Evolutionary conservation across 2,797 vertebrate species (phyloP), one percentile per base, ranked within the genome.

Genomic region (Diglossa cyanea): DNA sequence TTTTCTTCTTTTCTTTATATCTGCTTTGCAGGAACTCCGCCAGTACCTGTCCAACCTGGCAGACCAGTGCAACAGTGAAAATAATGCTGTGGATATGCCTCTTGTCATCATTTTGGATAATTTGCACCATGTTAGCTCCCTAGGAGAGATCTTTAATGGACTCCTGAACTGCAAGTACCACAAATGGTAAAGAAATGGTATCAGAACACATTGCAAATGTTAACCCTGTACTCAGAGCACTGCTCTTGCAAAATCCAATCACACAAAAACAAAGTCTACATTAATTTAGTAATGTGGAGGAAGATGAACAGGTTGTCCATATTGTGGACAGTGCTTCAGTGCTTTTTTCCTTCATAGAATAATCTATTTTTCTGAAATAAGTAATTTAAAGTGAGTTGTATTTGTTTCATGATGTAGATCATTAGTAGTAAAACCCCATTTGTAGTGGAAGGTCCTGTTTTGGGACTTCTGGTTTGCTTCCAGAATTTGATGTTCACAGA

Each of bases 71-170:
- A 98, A 98, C 81, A 98, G 98, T 2, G 98, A 98, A 58, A 98
- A 98, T 45, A 97, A 97, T 0, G 98, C 98, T 2, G 97, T 96
- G 30, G 99, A 99, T 81, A 97, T 98, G 98, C 99, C 99, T 13
- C 98, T 99, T 6, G 99, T 99, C 91, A 98, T 99, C 91, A 99
- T 99, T 89, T 96, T 99, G 97, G 99, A 99, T 96, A 99, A 99
- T 96, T 96, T 99, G 90, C 99, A 99, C 92, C 99, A 99, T 0
- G 97, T 99, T 96, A 98, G 99, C 97, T 99, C 99, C 7, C 97
- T 99, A 60, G 99, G 99, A 60, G 99, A 99, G 97, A 99, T 99
- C 96, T 99, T 99, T 93, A 99, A 99, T 2, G 99, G 99, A 17
- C 98, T 99, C 57, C 98, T 99, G 42, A 99, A 98, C 98, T 99